phyloP scores from a whole-genome alignment of 2,888 invertebrate genomes.

The Lampropteryx suffumata region DNA sequence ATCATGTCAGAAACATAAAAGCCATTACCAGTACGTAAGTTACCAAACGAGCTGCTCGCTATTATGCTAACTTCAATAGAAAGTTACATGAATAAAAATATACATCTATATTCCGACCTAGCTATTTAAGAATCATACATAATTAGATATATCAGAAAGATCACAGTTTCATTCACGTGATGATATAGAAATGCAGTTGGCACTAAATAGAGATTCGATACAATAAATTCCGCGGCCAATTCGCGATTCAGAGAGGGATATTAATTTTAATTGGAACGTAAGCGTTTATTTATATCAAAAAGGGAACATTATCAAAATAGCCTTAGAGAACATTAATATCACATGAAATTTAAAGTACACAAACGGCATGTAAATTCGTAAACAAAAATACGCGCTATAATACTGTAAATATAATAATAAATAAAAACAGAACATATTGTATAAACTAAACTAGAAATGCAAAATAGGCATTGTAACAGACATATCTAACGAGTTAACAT shows the following conservation, averaged over 20 bases:
- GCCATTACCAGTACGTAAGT: conserved; percentile 65
- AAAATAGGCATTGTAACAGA: conserved; percentile 69
- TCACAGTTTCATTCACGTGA: conserved; percentile 66
- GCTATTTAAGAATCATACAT: conserved; percentile 61
- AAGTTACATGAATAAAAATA: conserved; percentile 75
- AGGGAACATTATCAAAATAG: conserved; percentile 59
- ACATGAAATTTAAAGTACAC: conserved; percentile 77
- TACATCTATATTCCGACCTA: conserved; percentile 61
- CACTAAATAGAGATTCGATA: conserved; percentile 72
- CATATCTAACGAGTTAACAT: conserved; percentile 67
- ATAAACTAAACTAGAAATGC: conserved; percentile 80
- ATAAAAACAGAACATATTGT: conserved; percentile 76
- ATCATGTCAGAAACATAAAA: conserved; percentile 76
- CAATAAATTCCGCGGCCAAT: conserved; percentile 37
- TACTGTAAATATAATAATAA: conserved; percentile 70
- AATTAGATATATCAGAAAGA: conserved; percentile 49
- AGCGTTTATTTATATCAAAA: conserved; percentile 51
- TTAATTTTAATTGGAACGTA: conserved; percentile 59
- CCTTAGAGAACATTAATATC: conserved; percentile 77
- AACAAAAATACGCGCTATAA: conserved; percentile 76
- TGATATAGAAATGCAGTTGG: conserved; percentile 68
- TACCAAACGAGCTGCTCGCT: conserved; percentile 62
- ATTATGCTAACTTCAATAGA: conserved; percentile 73
- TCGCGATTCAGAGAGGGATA: conserved; percentile 23
- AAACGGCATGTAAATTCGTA: conserved; percentile 67